Evolutionary conservation across 2,797 vertebrate genomes (phyloP).

Genomic region (Tachyglossus aculeatus): DNA sequence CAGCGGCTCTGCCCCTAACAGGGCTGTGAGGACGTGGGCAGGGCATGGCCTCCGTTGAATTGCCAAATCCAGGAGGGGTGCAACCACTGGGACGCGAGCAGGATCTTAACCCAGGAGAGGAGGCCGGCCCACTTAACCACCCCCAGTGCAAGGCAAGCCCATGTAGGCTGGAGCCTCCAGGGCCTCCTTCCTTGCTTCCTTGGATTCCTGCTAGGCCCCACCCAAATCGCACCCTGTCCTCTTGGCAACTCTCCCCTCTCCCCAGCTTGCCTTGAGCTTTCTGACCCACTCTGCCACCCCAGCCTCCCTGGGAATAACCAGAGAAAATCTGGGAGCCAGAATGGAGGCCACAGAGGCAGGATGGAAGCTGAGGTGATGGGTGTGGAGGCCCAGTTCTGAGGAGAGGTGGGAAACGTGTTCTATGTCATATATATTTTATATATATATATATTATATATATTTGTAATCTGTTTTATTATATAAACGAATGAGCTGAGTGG

Average conservation of each 20-base stretch:
- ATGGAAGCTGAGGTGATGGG: neutral
- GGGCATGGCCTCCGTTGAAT: too few relatives aligned
- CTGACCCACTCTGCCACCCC: too few relatives aligned
- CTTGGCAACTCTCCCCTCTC: neutral
- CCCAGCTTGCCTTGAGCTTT: neutral
- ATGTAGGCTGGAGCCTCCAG: neutral
- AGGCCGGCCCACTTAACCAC: too few relatives aligned
- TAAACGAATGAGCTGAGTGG: neutral
- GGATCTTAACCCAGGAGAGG: too few relatives aligned
- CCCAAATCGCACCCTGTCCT: too few relatives aligned
- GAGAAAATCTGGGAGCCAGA: neutral
- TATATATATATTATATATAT: neutral
- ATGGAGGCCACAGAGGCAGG: neutral
- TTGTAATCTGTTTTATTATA: neutral
- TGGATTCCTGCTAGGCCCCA: neutral
- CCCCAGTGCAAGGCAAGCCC: neutral
- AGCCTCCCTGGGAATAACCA: too few relatives aligned
- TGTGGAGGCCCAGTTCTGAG: neutral
- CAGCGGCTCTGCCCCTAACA: neutral
- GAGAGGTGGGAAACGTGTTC: neutral
- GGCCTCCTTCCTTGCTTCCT: neutral
- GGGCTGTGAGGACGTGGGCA: neutral
- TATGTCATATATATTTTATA: neutral
- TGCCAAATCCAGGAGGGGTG: too few relatives aligned
- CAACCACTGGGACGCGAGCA: too few relatives aligned